phyloP scores from a whole-genome alignment of 2,888 invertebrate genomes.

The Drosophila ustulata region DNA sequence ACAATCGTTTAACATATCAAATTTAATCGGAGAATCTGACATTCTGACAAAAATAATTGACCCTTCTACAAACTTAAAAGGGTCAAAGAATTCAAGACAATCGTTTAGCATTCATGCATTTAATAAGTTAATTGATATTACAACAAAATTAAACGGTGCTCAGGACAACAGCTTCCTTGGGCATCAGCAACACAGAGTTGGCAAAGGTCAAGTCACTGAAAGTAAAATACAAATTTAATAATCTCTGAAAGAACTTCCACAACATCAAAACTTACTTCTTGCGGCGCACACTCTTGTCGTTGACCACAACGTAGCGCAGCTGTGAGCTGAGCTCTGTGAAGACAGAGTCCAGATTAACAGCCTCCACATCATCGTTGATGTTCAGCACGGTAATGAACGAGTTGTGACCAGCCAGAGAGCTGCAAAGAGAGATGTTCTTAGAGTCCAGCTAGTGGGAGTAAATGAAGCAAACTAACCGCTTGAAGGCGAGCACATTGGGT shows the following conservation, averaged over 20 bases:
- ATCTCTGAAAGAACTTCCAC: accelerated
- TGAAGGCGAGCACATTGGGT: slow-evolving; percentile 85
- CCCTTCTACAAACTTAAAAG: too few relatives aligned
- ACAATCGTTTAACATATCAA: too few relatives aligned
- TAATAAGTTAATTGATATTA: slow-evolving; percentile 5
- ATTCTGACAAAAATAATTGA: neutral
- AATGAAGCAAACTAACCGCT: slow-evolving; percentile 67
- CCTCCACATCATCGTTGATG: slow-evolving; percentile 82
- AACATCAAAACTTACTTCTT: slow-evolving; percentile 66
- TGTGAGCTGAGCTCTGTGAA: slow-evolving; percentile 61
- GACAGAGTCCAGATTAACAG: slow-evolving; percentile 82
- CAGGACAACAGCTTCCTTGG: slow-evolving; percentile 82
- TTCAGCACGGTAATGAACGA: slow-evolving; percentile 85
- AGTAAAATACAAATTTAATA: neutral
- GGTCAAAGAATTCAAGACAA: neutral
- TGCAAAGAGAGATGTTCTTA: slow-evolving; percentile 13
- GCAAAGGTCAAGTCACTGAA: slow-evolving; percentile 71
- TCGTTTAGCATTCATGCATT: neutral
- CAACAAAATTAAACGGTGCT: slow-evolving; percentile 57
- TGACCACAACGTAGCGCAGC: slow-evolving; percentile 78
- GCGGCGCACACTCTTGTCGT: slow-evolving; percentile 72
- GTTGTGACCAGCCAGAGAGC: slow-evolving; percentile 68
- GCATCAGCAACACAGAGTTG: slow-evolving; percentile 73
- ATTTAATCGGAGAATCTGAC: too few relatives aligned
- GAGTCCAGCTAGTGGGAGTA: neutral